Base-by-base conservation (phyloP, 2,113 vertebrate species). In the Fulmarus glacialis region DNA sequence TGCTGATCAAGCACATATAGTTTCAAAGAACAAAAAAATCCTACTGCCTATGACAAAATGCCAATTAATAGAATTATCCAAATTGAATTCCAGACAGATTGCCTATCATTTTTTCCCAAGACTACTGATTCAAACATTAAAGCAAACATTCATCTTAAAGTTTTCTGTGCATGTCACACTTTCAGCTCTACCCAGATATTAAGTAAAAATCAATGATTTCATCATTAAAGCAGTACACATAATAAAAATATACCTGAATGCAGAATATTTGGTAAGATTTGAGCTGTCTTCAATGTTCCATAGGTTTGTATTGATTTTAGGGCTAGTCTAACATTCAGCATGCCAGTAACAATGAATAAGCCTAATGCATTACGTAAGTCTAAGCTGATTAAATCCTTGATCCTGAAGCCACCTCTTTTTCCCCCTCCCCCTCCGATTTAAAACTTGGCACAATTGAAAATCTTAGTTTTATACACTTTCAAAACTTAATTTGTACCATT, bases 361-460 rank as follows among this genome's bases (percentile, higher is more conserved):
- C 90, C 94, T 97, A 95, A 97, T 80, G 89, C 93, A 96, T 97
- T 96, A 96, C 45, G n/a, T 94, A 98, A 97, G 58, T 75, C 71
- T 97, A 98, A 97, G 95, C 87, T 93, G 96, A 96, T 97, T 97
- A 96, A 96, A 93, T 34, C 86, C 93, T 93, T 96, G 89, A 97
- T 95, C 93, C 97, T 72, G 52, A 94, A 91, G 75, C 78, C 43
- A 75, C 82, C 74, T 95, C 96, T 96, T 97, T 97, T 89, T 6
- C 40, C 92, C 85, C 71, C 71, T 91, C 95, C 94, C 92, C 93
- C 71, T 60, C 16, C 8, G 34, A 68, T 96, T 91, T 87, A 85
- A 84, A 96, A 97, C 67, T 95, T 95, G 78, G 34, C 45, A 87
- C 29, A 94, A 82, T 3, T 78, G 36, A 68, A 96, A 92, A 68